Evolutionary conservation across 1,140 invertebrate genomes (phyloP).

Genomic region (Camponotus floridanus): DNA sequence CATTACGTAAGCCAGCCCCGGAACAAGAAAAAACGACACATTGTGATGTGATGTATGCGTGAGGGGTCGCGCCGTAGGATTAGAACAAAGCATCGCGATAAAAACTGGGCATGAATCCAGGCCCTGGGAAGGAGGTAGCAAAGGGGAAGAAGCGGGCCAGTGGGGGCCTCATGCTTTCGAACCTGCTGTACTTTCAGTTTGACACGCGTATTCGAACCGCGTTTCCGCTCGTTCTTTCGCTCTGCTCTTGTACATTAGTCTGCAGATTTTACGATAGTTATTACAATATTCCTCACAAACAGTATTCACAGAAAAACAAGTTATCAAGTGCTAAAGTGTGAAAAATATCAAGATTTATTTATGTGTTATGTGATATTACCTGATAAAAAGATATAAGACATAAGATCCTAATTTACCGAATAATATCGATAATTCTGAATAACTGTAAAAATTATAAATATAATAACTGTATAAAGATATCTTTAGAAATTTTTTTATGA

Average conservation of each 20-base stretch:
- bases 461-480: not conserved
- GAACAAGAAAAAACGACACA: conserved; percentile 84
- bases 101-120: conserved; percentile 83
- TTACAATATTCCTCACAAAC: not conserved
- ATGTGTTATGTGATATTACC: conserved; percentile 5
- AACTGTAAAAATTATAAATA: not conserved
- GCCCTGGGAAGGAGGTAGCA: conserved; percentile 69
- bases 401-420: not conserved
- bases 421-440: not conserved
- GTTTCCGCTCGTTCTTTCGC: conserved; percentile 66
- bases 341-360: not conserved
- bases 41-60: conserved; percentile 81
- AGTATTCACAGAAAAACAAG: not conserved
- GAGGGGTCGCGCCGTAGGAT: conserved; percentile 78
- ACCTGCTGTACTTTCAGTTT: conserved; percentile 72
- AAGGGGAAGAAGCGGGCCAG: conserved; percentile 63
- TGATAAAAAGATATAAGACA: not conserved
- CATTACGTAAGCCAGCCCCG: conserved; percentile 71
- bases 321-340: not conserved
- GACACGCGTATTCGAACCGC: conserved; percentile 68
- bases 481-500: not conserved
- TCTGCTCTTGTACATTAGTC: conserved; percentile 30
- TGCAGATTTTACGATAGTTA: conserved; percentile 8
- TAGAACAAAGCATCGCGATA: conserved; percentile 84
- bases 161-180: conserved; percentile 70